These are phyloP conservation scores for Merops nubicus DNA, from an alignment of 2,113 vertebrate species.

Conservation along the genomic window DNA sequence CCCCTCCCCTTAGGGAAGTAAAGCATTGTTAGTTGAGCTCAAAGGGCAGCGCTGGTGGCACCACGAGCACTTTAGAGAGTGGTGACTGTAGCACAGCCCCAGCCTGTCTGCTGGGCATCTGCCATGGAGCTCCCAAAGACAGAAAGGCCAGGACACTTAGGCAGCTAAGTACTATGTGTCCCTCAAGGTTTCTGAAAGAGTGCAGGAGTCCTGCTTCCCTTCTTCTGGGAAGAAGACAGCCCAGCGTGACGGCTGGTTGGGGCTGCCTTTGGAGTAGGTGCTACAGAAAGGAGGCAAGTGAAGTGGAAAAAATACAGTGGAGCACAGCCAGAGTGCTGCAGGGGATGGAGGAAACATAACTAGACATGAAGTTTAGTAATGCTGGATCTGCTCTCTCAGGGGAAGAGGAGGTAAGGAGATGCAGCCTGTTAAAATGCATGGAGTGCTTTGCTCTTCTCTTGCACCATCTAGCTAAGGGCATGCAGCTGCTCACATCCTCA, in stretches of 20 bases:
- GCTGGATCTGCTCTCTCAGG: not conserved
- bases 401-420: not conserved
- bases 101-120: not conserved
- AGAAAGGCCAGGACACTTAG: not conserved
- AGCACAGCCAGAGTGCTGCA: not conserved
- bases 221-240: too few species aligned
- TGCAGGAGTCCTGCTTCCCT: not conserved
- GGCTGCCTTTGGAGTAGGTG: not conserved
- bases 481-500: not conserved
- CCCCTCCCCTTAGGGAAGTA: not conserved
- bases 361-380: not conserved
- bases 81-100: rapidly evolving
- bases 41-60: not conserved
- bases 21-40: not conserved
- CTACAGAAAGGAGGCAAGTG: not conserved
- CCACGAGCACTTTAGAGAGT: not conserved
- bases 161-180: not conserved
- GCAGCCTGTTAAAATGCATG: rapidly evolving
- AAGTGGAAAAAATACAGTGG: not conserved
- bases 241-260: rapidly evolving
- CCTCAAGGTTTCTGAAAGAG: not conserved
- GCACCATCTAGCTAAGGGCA: not conserved
- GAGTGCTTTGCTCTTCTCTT: not conserved
- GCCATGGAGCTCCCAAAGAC: not conserved
- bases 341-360: not conserved